These are phyloP conservation scores for Zaprionus gabonicus DNA, from an alignment of 1,140 invertebrate species.

Conservation along the genomic window DNA sequence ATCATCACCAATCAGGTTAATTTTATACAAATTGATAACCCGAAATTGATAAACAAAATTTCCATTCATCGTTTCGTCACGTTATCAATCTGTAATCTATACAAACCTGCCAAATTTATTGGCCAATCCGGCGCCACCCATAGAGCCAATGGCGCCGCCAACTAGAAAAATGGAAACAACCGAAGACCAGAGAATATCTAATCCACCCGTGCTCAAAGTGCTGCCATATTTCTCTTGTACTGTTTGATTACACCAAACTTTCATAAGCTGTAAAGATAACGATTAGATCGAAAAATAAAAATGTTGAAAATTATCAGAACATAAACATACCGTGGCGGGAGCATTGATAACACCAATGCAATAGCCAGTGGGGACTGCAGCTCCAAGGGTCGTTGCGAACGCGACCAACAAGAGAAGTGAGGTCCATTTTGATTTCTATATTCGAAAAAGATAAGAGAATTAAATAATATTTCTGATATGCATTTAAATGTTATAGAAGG, in stretches of 20 bases:
- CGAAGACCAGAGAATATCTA: constrained; percentile 91
- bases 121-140: constrained; percentile 89
- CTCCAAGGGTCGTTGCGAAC: constrained; percentile 89
- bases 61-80: constrained; percentile 23
- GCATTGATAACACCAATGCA: constrained; percentile 96
- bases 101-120: constrained; percentile 89
- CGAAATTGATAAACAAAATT: constrained; percentile 15
- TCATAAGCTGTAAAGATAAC: constrained; percentile 87
- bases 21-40: constrained; percentile 24
- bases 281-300: not conserved
- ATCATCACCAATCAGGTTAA: constrained; percentile 19
- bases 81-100: constrained; percentile 2
- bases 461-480: constrained; percentile 3
- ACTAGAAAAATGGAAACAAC: constrained; percentile 93
- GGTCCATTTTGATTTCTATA: constrained; percentile 68
- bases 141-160: constrained; percentile 91
- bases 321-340: constrained; percentile 88
- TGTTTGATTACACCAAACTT: constrained; percentile 90
- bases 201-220: constrained; percentile 85
- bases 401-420: constrained; percentile 66
- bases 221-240: constrained; percentile 87
- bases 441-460: not conserved
- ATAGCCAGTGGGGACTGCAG: constrained; percentile 94
- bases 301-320: not conserved
- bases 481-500: constrained; percentile 11